Evolutionary conservation across 2,888 invertebrate genomes (phyloP), one percentile per base, ranked within the genome.

Genomic region (Calliscelio sp.): DNA sequence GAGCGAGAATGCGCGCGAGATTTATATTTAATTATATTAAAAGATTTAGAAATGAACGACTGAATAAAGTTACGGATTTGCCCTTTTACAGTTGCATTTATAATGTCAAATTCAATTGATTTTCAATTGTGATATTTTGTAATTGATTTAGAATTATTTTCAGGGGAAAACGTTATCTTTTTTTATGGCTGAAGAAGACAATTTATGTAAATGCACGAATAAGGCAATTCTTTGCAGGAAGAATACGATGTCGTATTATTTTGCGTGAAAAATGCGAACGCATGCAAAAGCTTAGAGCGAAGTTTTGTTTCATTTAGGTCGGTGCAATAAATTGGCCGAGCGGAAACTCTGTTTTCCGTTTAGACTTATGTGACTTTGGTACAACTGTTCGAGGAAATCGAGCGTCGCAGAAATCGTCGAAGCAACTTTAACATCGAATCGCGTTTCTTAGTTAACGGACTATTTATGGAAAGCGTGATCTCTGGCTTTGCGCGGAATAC

Each of bases 401-500:
- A 83, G 66, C 65, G 77, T 75, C 46, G 70, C 79, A 66, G 44
- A 68, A 74, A 84, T 79, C 61, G 73, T 73, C 55, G 68, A 66
- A 53, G 51, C 16, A 24, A 66, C 63, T 70, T n/a, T 63, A 71
- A 84, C 84, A 71, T 74, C 84, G 79, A 80, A 46, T 55, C 71
- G 78, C 82, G 75, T 75, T 84, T 84, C 84, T 75, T 80, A 68
- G 79, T 84, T 80, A 75, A 57, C 68, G 70, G 68, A 66, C 79
- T 84, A 79, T 80, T 84, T 84, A 84, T 84, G 79, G 84, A 75
- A 80, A 75, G 70, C 79, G 84, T 75, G 79, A 84, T 79, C n/a
- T n/a, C 83, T 74, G 73, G 68, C 79, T 83, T 70, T 63, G 83
- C 83, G 28, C 66, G 46, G 83, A 79, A 75, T 84, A 84, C 79